Percentiles rank a stretch among this genome's conserved stretches.
Evolutionary conservation across 2,888 invertebrate species (phyloP).

Genomic region (Imbricaverruca yamaguchii): DNA sequence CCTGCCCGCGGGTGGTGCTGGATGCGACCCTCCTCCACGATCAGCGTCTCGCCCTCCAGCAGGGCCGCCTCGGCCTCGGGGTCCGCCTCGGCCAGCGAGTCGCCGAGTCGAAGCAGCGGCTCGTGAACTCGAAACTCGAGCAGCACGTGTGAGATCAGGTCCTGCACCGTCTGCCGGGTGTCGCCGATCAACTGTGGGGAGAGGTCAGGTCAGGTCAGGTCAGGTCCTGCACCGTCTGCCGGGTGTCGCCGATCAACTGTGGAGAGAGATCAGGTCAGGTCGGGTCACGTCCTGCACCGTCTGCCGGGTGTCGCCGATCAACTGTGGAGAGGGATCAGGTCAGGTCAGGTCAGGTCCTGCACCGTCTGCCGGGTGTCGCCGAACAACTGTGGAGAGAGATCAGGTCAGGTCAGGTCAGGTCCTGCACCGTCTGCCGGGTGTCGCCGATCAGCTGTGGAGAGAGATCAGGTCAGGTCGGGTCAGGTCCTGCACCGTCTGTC

Average conservation of each 20-base stretch:
- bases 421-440: too few relatives aligned
- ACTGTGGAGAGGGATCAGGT: background rate
- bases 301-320: background rate
- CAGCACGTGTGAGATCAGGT: slow-evolving; percentile 46
- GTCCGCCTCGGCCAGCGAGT: slow-evolving; percentile 56
- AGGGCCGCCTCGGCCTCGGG: slow-evolving; percentile 51
- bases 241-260: too few relatives aligned
- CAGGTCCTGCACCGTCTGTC: background rate
- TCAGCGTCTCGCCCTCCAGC: slow-evolving; percentile 56
- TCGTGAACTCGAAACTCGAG: slow-evolving; percentile 47
- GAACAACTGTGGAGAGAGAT: too few relatives aligned
- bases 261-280: background rate
- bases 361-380: too few relatives aligned
- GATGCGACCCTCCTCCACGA: slow-evolving; percentile 52
- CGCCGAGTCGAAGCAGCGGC: slow-evolving; percentile 51
- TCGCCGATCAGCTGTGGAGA: too few relatives aligned
- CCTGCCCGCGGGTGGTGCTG: slow-evolving; percentile 51
- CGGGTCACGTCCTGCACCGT: slow-evolving; percentile 35
- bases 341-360: background rate
- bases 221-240: too few relatives aligned
- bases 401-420: too few relatives aligned
- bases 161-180: slow-evolving; percentile 42
- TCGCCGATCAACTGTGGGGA: slow-evolving; percentile 28
- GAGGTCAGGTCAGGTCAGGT: too few relatives aligned
- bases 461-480: slow-evolving; percentile 35